Conservation (phyloP, 2,888 invertebrate genomes). For the Chironomus riparius region DNA sequence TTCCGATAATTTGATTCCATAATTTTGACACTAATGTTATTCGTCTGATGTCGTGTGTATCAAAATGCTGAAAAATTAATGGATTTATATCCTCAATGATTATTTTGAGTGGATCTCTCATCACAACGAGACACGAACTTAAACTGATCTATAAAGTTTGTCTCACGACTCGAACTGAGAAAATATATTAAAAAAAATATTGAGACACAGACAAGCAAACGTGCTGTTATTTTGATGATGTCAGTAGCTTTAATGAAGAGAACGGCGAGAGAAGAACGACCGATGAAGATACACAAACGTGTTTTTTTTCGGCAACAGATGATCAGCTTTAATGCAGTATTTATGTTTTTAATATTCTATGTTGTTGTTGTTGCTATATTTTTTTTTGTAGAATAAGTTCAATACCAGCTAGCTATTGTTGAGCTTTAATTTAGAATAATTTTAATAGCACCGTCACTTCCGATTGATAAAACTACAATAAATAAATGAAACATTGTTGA, state of each 20-base stretch:
- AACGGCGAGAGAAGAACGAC: background rate
- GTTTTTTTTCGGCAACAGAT: background rate
- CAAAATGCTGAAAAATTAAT: constrained; percentile 12
- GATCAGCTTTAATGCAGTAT: background rate
- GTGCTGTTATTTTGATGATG: background rate
- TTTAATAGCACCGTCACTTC: background rate
- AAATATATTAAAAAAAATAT: background rate
- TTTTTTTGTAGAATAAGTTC: background rate
- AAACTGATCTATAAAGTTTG: background rate
- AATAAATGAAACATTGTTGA: background rate
- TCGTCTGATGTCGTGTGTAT: background rate
- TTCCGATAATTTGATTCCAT: background rate
- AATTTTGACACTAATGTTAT: background rate
- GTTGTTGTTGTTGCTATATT: background rate
- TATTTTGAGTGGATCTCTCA: background rate
- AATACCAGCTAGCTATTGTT: background rate
- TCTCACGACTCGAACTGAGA: background rate
- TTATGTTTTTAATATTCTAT: background rate
- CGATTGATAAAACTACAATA: background rate
- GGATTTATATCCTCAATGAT: background rate
- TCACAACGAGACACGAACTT: background rate
- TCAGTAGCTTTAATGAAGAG: background rate
- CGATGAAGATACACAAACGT: background rate
- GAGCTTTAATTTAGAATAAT: background rate
- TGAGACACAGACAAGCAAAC: background rate